Evolutionary conservation across 2,888 invertebrate species (phyloP), one percentile per base, ranked within the genome.

Genomic region (Odontomyia ornata): DNA sequence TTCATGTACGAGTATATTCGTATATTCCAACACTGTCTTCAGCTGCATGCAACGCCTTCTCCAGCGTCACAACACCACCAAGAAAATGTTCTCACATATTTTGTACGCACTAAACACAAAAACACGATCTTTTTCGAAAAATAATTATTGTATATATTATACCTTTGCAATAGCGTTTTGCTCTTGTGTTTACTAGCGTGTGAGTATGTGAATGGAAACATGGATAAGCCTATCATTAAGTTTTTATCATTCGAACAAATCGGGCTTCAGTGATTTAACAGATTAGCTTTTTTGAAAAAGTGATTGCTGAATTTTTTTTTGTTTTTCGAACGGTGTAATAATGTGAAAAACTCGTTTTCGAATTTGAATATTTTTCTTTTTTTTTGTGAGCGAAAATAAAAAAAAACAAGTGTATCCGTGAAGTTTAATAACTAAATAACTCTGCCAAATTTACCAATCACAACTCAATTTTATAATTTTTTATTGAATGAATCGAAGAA

Each of bases 221-320:
- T 21, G 73, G 73, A 73, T 73, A 73, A 73, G 73, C 57, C 62
- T 65, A 64, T 76, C 76, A 76, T 76, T 76, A 65, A 46, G 67
- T 65, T 65, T 76, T 76, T 65, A 67, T 67, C 76, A 67, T 65
- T 67, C 76, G 76, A 76, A 76, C 76, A 65, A 76, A 47, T 76
- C 76, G 76, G 76, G 64, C 65, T 75, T 56, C 25, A 64, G 64
- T 64, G 56, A 69, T 69, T 69, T 69, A 25, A n/a, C 46, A 69
- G 69, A 69, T 69, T 69, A 69, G 47, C n/a, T 69, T 65, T n/a
- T 28, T 13, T 2, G 1, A 30, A 64, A 30, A 64, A 25, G 23
- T 25, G 60, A 52, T 18, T 15, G 52, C 5, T 23, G 23, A 60
- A 23, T 60, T 60, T 60, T 52, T 52, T 4, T 52, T 4, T 18